phyloP scores from a whole-genome alignment of 1,140 invertebrate genomes.

The Pseudomyrmex sp. region DNA sequence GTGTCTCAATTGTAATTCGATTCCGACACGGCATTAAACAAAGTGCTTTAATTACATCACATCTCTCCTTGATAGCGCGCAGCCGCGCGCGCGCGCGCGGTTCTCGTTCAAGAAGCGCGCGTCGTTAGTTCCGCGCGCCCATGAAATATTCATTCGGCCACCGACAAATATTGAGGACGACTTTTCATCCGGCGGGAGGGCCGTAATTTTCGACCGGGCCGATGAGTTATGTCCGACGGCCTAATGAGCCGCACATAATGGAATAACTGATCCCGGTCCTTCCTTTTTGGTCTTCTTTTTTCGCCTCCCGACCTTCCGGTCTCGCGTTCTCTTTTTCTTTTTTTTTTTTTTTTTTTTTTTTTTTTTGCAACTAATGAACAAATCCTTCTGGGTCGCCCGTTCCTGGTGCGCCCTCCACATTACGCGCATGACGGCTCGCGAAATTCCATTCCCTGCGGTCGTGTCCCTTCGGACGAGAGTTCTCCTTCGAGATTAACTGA shows the following conservation, averaged over 20 bases:
- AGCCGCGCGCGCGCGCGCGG: background rate
- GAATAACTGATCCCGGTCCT: constrained; percentile 65
- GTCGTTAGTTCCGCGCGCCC: constrained; percentile 40
- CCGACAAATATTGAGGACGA: constrained; percentile 63
- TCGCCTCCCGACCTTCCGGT: constrained; percentile 25
- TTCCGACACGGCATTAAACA: constrained; percentile 55
- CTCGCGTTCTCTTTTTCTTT: background rate
- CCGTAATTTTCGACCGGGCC: constrained; percentile 67
- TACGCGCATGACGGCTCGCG: constrained; percentile 44
- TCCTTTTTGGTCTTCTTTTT: background rate
- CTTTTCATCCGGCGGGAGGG: constrained; percentile 61
- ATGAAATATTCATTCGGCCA: constrained; percentile 69
- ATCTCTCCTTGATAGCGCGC: constrained; percentile 22
- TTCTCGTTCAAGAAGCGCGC: constrained; percentile 16
- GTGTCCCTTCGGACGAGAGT: constrained; percentile 8
- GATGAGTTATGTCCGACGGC: constrained; percentile 64
- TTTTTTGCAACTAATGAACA: constrained; percentile 61
- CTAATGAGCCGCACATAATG: constrained; percentile 72
- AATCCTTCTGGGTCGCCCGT: constrained; percentile 41
- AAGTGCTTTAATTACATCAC: constrained; percentile 56
- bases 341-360: background rate
- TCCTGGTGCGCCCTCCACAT: constrained; percentile 22
- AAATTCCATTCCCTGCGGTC: constrained; percentile 47
- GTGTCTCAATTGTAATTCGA: constrained; percentile 44
- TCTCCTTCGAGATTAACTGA: constrained; percentile 38